Evolutionary conservation across 2,113 vertebrate species (phyloP).

Genomic region (Megaleporinus macrocephalus): DNA sequence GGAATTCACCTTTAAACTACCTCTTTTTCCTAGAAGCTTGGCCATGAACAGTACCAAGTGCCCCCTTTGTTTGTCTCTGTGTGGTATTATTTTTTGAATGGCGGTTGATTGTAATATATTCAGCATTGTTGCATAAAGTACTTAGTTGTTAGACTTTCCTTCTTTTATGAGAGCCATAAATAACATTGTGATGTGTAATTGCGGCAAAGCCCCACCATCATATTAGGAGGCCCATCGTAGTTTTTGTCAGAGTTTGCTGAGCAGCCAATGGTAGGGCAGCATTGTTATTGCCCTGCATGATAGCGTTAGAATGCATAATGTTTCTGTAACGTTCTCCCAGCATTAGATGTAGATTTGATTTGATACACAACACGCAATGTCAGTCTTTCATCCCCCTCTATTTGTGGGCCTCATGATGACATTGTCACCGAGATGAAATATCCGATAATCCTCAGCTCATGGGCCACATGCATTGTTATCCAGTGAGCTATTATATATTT

Average conservation of each 20-base stretch:
- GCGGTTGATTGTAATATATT: too few relatives aligned
- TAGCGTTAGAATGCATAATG: conserved; percentile 13
- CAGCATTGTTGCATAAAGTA: too few relatives aligned
- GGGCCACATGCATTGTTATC: conserved; percentile 11
- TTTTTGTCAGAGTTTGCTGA: conserved; percentile 37
- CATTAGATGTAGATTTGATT: conserved; percentile 24
- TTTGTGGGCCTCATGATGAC: conserved; percentile 26
- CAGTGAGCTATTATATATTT: conserved; percentile 17
- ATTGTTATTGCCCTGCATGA: conserved; percentile 6
- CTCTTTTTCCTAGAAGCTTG: too few relatives aligned
- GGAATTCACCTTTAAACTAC: too few relatives aligned
- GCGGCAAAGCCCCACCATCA: too few relatives aligned
- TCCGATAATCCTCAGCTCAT: conserved; percentile 33
- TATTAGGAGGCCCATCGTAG: background rate
- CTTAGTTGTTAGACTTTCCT: too few relatives aligned
- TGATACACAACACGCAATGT: conserved; percentile 21
- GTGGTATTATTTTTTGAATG: too few relatives aligned
- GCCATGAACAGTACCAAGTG: too few relatives aligned
- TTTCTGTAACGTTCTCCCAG: conserved; percentile 33
- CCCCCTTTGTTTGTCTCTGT: too few relatives aligned
- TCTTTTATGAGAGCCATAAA: too few relatives aligned
- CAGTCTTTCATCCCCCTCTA: conserved; percentile 7
- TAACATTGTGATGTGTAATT: too few relatives aligned
- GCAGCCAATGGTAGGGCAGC: background rate
- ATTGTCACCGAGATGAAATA: conserved; percentile 31